Percentiles rank a stretch among this genome's conserved stretches.
Conservation (phyloP, 2,888 invertebrate species). For the Emmelina monodactyla region DNA sequence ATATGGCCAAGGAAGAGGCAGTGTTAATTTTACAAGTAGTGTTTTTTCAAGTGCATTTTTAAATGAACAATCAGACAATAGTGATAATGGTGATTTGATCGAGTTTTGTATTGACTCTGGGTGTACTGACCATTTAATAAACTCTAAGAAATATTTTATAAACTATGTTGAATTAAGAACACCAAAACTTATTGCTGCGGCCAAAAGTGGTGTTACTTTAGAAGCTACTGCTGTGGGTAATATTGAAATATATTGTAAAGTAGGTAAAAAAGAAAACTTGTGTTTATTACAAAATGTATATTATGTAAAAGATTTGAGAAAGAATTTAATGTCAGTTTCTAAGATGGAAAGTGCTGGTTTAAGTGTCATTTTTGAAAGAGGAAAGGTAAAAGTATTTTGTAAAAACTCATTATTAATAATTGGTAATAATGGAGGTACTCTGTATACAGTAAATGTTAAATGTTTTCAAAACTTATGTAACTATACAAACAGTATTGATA, state of each 20-base stretch:
- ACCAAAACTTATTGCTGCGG: conserved; percentile 3
- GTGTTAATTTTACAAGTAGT: too few relatives aligned
- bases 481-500: background rate
- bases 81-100: too few relatives aligned
- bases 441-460: conserved; percentile 4
- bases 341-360: conserved; percentile 7
- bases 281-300: conserved; percentile 6
- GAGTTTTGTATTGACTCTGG: conserved; percentile 9
- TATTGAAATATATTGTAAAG: background rate
- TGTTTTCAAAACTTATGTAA: background rate
- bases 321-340: conserved; percentile 10
- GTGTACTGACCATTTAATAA: conserved; percentile 7
- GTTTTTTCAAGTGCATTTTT: too few relatives aligned
- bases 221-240: conserved; percentile 3
- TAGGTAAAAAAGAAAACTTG: background rate
- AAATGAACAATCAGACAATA: too few relatives aligned
- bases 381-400: conserved; percentile 8
- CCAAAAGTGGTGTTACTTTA: conserved; percentile 4
- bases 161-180: conserved; percentile 2
- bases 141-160: conserved; percentile 4
- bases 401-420: conserved; percentile 4
- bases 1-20: too few relatives aligned
- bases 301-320: conserved; percentile 7
- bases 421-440: conserved; percentile 3
- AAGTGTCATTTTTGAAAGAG: conserved; percentile 6